Conservation (phyloP, 2,888 invertebrate genomes). For the Ischnus inquisitorius region DNA sequence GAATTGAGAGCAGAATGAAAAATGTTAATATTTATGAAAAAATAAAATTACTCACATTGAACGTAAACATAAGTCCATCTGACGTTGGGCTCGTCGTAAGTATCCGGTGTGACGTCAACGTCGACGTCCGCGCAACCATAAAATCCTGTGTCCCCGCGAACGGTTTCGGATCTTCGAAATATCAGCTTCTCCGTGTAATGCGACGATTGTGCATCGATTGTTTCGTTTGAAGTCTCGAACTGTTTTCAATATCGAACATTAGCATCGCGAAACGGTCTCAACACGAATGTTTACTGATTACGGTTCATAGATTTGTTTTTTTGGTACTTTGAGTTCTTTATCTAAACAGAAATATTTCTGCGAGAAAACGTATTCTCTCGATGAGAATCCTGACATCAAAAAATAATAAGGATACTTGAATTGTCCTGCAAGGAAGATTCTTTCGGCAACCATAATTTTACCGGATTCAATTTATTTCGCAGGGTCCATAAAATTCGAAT, state of each 20-base stretch:
- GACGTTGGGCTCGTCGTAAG: slow-evolving; percentile 68
- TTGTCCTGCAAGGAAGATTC: too few species aligned
- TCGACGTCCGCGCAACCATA: slow-evolving; percentile 79
- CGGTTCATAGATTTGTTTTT: slow-evolving; percentile 1
- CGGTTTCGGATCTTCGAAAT: slow-evolving; percentile 71
- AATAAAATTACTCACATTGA: slow-evolving; percentile 76
- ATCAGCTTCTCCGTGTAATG: slow-evolving; percentile 53
- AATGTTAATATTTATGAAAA: slow-evolving; percentile 11
- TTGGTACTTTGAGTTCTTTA: neutral
- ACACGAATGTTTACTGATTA: neutral
- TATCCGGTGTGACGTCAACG: slow-evolving; percentile 58
- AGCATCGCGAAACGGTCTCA: slow-evolving; percentile 2
- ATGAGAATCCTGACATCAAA: too few species aligned
- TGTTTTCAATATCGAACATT: slow-evolving; percentile 36
- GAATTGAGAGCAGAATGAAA: neutral
- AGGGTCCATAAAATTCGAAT: too few species aligned
- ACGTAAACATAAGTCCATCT: slow-evolving; percentile 82
- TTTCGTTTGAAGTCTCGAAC: slow-evolving; percentile 68
- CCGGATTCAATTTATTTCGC: too few species aligned
- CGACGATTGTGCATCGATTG: slow-evolving; percentile 26
- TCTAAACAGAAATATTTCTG: too few species aligned
- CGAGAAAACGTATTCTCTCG: too few species aligned
- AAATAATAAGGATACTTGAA: too few species aligned
- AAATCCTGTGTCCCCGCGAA: slow-evolving; percentile 81
- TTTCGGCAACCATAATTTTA: too few species aligned